Base-by-base conservation (phyloP, 2,797 vertebrate species). In the Xenentodon cancila region DNA sequence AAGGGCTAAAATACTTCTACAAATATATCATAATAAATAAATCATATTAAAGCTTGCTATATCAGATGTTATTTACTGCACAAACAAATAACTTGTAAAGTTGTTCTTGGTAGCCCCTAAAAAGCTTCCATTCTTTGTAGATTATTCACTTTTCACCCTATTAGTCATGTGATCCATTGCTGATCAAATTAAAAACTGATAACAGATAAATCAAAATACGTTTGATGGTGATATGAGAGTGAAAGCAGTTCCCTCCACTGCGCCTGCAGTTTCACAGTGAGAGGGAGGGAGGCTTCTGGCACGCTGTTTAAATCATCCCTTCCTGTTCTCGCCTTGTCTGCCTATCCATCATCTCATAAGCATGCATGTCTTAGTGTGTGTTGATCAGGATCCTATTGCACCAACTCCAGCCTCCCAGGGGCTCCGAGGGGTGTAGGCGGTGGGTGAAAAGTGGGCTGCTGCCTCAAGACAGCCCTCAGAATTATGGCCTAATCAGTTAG, bases 401-500 rank as follows among this genome's bases (percentile, higher is more conserved):
- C 74, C 77, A 62, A 69, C 73, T 63, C 79, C 84, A 82, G 85
- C 80, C 81, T 92, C 90, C 88, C 82, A 16, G 54, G 54, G 43
- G 42, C 59, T 69, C 46, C 4, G 0, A 66, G 69, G 88, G 79
- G 85, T 76, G 80, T 66, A 18, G 64, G 72, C 1, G 25, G 25
- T 49, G 77, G 61, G 65, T 6, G 4, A 49, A 67, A 77, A 65
- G 45, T 64, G 61, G 76, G 73, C 75, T 64, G 81, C 77, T 89
- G 81, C 77, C 68, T 71, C 57, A 75, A 86, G 77, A 78, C 84
- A 80, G 81, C 81, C 83, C 72, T 78, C 78, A 3, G 91, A 92
- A 92, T 93, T 88, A 92, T 71, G 81, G 85, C 60, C 85, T 91
- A 92, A 93, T 92, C 91, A 92, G 93, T 92, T 92, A 87, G 85